Base-by-base conservation (phyloP, 1,140 invertebrate species). In the Trichonephila clavata region DNA sequence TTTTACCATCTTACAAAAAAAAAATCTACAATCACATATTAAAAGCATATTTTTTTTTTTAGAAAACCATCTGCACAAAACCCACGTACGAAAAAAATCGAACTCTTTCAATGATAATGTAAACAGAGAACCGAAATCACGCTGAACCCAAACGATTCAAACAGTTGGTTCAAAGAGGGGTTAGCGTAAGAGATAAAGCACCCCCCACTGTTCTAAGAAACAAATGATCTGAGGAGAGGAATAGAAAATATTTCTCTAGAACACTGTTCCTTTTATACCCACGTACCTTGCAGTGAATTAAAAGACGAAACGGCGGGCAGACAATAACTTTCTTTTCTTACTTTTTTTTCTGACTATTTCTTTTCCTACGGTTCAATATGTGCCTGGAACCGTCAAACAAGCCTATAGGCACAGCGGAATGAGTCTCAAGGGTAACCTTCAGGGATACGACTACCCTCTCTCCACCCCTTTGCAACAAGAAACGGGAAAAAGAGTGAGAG, bases 351-450 rank as follows among this genome's bases (percentile, higher is more conserved):
- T 21, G 10, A 50, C 50, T 50, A 50, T 50, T 68, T 77, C 27
- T 77, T 16, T 77, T 77, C 24, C 27, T 77, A 32, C 71, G 16
- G 71, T 77, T 77, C 71, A 77, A 77, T 77, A 77, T 77, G 71
- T 77, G 71, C 71, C 71, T 32, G 71, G 24, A 77, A 77, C 71
- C 71, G 71, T 77, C 71, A 77, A 77, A 77, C 71, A 77, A 77
- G 71, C 71, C 71, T 32, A 77, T 77, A 77, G 71, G 71, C 71
- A 57, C 80, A n/a, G 27, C 90, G 21, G 43, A 92, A 92, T 86
- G 90, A 92, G 90, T 63, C 90, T 60, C 90, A 10, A n/a, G 90
- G 83, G 90, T 6, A 65, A 86, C 57, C 81, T 83, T 83, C 32
- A 43, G 71, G 80, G 90, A 27, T 57, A 80, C 83, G 77, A 77